These are phyloP conservation scores for Solea solea DNA, from an alignment of 2,113 vertebrate genomes.

Conservation along the genomic window DNA sequence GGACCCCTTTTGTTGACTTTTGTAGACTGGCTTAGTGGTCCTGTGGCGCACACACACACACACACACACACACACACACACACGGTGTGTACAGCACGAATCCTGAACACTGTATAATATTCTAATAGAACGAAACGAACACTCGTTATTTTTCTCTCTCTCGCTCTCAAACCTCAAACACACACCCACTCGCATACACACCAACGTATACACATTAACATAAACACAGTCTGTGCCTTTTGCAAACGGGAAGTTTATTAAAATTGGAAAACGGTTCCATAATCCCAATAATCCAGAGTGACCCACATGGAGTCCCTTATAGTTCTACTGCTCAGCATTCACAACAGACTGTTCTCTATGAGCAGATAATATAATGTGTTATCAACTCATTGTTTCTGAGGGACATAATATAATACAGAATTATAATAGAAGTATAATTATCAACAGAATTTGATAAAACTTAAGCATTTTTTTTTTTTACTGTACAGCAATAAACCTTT, in stretches of 20 bases:
- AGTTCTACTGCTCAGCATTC: too few relatives aligned
- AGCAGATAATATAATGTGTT: too few relatives aligned
- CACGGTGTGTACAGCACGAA: neutral
- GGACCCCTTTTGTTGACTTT: conserved; percentile 75
- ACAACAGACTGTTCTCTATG: too few relatives aligned
- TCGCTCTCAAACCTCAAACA: too few relatives aligned
- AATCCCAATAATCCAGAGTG: neutral
- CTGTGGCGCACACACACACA: neutral
- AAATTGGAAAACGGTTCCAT: neutral
- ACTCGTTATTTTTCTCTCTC: too few relatives aligned
- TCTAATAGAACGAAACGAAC: neutral
- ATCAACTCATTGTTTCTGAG: too few relatives aligned
- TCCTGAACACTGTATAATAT: neutral
- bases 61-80: neutral
- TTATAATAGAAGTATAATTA: too few relatives aligned
- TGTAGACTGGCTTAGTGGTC: conserved; percentile 75
- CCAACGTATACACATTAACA: neutral
- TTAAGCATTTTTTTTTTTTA: too few relatives aligned
- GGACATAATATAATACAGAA: too few relatives aligned
- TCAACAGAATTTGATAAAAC: too few relatives aligned
- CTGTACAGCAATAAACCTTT: too few relatives aligned
- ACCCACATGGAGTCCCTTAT: neutral
- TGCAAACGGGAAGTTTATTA: neutral
- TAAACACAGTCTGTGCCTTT: neutral
- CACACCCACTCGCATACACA: too few relatives aligned